Evolutionary conservation across 2,888 invertebrate species (phyloP).

Genomic region (Sarcophaga rosellei): DNA sequence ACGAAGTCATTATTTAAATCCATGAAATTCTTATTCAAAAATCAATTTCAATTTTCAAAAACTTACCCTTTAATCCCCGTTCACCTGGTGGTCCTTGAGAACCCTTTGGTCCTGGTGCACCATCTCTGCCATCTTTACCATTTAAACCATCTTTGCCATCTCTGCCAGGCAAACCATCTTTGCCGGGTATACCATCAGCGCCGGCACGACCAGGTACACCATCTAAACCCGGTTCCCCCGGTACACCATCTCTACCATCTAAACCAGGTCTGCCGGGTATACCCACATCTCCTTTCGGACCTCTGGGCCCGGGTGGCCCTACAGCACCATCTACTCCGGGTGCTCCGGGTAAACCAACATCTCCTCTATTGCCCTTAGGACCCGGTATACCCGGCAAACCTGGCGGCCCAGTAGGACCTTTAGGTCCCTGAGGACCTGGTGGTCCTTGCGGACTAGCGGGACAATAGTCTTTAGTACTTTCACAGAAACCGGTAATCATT

Average conservation of each 20-base stretch:
- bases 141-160: constrained; percentile 82
- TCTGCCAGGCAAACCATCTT: constrained; percentile 87
- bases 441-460: constrained; percentile 86
- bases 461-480: constrained; percentile 91
- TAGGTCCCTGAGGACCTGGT: constrained; percentile 84
- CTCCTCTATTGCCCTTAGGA: constrained; percentile 87
- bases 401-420: constrained; percentile 83
- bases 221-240: constrained; percentile 92
- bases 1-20: background rate
- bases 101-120: constrained; percentile 86
- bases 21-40: background rate
- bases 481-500: constrained; percentile 92
- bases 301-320: constrained; percentile 78
- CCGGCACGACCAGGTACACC: constrained; percentile 94
- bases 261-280: constrained; percentile 88
- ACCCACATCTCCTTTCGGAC: constrained; percentile 82
- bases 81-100: constrained; percentile 86
- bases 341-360: constrained; percentile 85
- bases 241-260: constrained; percentile 94
- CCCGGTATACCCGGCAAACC: constrained; percentile 85
- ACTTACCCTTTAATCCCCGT: constrained; percentile 86
- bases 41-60: too few relatives aligned
- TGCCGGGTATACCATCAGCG: constrained; percentile 89
- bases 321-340: constrained; percentile 83
- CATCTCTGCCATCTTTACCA: constrained; percentile 87